Evolutionary conservation across 2,888 invertebrate genomes (phyloP).

Genomic region (Adela reaumurella): DNA sequence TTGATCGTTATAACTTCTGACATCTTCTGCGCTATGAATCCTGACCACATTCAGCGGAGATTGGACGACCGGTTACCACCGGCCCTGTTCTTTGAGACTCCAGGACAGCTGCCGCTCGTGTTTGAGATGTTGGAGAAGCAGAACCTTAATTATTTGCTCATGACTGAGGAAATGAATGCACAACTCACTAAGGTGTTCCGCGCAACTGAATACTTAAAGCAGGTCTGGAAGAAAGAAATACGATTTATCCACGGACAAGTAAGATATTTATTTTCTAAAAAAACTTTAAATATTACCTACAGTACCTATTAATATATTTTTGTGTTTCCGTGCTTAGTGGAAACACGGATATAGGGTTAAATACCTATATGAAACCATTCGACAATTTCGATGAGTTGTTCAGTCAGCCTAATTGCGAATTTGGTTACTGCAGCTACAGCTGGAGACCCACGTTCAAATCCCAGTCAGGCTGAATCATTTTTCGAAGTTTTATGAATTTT

Average conservation of each 20-base stretch:
- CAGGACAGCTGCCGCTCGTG: slow-evolving; percentile 30
- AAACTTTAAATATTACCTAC: slow-evolving; percentile 1
- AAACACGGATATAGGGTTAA: no score
- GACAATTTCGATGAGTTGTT: no score
- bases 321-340: no score
- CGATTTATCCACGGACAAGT: slow-evolving; percentile 36
- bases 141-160: slow-evolving; percentile 42
- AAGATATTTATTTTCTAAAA: slow-evolving; percentile 5
- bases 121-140: slow-evolving; percentile 39
- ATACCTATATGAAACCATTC: no score
- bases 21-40: slow-evolving; percentile 28
- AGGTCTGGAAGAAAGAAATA: slow-evolving; percentile 25
- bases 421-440: no score
- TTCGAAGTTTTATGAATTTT: no score
- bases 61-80: slow-evolving; percentile 26
- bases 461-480: no score
- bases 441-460: no score
- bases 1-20: slow-evolving; percentile 26
- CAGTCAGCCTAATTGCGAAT: no score
- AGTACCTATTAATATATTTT: no score
- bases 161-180: slow-evolving; percentile 36
- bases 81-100: slow-evolving; percentile 34
- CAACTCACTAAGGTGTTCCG: slow-evolving; percentile 39
- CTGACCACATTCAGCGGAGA: slow-evolving; percentile 20
- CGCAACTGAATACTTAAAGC: slow-evolving; percentile 26